phyloP scores from a whole-genome alignment of 2,113 vertebrate species.

The Tichodroma muraria region DNA sequence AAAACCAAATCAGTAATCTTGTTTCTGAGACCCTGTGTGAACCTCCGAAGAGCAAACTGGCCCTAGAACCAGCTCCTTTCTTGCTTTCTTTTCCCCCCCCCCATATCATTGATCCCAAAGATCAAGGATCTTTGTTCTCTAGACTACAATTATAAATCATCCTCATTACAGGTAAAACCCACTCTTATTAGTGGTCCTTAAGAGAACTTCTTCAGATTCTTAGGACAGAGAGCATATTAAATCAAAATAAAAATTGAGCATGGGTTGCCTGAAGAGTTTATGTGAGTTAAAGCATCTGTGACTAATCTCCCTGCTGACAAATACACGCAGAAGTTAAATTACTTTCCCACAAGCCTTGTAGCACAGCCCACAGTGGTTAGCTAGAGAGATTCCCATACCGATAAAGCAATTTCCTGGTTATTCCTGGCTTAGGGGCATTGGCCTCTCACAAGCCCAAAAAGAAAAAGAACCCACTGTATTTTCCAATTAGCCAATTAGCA shows the following conservation, averaged over 20 bases:
- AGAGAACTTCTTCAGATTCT: background rate
- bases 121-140: background rate
- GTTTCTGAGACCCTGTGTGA: background rate
- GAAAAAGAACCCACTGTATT: background rate
- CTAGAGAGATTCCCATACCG: background rate
- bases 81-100: background rate
- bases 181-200: background rate
- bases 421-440: background rate
- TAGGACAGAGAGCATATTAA: background rate
- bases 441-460: background rate
- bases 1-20: background rate
- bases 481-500: background rate
- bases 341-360: background rate
- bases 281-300: background rate
- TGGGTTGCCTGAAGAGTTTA: background rate
- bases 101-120: fast-evolving
- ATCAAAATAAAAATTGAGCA: background rate
- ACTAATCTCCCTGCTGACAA: background rate
- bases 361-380: background rate
- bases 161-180: background rate
- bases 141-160: background rate
- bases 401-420: background rate
- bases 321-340: background rate
- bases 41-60: background rate
- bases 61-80: background rate